These are phyloP conservation scores for Cairina moschata DNA, from an alignment of 2,113 vertebrate genomes.

Conservation along the genomic window DNA sequence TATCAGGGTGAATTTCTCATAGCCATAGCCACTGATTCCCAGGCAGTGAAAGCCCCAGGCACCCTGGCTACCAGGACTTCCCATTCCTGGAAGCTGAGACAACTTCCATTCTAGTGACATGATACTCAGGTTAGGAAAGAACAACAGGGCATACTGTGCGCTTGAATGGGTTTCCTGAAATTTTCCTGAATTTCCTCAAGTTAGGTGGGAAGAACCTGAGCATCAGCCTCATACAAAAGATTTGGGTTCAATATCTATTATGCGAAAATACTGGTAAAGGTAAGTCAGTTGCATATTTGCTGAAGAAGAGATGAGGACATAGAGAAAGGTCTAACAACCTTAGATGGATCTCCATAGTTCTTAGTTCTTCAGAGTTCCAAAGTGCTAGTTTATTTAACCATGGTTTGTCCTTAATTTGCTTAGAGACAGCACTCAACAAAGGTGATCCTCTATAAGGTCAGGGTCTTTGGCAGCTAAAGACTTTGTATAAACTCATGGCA, in stretches of 20 bases:
- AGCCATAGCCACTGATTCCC: neutral
- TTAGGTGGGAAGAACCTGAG: neutral
- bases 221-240: neutral
- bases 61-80: neutral
- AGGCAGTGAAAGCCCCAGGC: neutral
- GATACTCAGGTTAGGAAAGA: neutral
- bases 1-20: neutral
- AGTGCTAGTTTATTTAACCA: neutral
- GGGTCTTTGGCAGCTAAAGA: neutral
- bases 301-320: neutral
- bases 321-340: neutral
- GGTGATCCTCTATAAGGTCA: neutral
- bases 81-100: neutral
- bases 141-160: neutral
- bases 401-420: neutral
- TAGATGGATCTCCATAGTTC: neutral
- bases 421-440: neutral
- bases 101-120: neutral
- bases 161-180: neutral
- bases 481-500: constrained; percentile 11
- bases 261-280: neutral
- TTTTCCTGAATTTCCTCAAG: neutral
- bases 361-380: neutral
- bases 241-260: neutral
- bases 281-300: neutral